phyloP scores from a whole-genome alignment of 2,113 vertebrate genomes.

The Cyanoderma ruficeps region DNA sequence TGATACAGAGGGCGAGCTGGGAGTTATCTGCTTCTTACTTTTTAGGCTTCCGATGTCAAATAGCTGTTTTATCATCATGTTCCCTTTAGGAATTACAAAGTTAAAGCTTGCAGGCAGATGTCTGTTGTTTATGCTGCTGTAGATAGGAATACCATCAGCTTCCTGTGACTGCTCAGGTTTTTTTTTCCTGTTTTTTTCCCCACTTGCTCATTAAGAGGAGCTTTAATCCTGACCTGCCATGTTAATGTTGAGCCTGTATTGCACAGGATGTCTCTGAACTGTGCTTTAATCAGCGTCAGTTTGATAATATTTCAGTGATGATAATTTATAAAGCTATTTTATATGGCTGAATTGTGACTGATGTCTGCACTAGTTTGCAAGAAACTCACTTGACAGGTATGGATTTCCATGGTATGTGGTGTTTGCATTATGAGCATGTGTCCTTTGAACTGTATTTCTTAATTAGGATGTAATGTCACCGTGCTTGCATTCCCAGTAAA shows the following conservation, averaged over 20 bases:
- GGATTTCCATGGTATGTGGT: neutral
- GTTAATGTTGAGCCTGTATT: neutral
- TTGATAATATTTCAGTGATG: neutral
- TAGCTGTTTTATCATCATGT: neutral
- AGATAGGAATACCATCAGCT: neutral
- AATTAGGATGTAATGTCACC: slow-evolving; percentile 10
- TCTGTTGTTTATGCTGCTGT: neutral
- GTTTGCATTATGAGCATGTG: neutral
- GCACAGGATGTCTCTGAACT: neutral
- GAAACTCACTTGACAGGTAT: slow-evolving; percentile 8
- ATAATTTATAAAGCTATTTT: neutral
- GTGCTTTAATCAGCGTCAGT: neutral
- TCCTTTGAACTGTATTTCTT: slow-evolving; percentile 43
- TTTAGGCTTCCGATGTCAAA: neutral
- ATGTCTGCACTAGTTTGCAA: neutral
- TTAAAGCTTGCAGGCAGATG: neutral
- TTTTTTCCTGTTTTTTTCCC: neutral
- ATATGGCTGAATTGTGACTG: neutral
- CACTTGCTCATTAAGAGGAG: neutral
- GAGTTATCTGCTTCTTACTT: neutral
- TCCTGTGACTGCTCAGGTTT: neutral
- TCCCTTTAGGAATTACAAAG: neutral
- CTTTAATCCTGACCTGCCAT: neutral
- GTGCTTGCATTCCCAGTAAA: neutral
- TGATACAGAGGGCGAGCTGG: neutral